These are phyloP conservation scores for Channa maculata DNA, from an alignment of 2,113 vertebrate genomes.

Conservation along the genomic window DNA sequence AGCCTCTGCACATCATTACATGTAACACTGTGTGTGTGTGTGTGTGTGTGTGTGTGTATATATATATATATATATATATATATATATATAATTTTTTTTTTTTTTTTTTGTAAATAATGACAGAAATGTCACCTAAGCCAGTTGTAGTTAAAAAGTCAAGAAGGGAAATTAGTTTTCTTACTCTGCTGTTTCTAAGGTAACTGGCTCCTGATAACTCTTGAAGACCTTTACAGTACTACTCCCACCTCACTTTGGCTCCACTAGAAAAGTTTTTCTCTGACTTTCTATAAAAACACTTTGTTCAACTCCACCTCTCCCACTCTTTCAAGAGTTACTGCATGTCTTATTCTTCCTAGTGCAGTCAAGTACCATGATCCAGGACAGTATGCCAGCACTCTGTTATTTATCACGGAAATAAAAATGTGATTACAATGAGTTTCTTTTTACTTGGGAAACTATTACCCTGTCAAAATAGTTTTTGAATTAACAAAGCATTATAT, in stretches of 20 bases:
- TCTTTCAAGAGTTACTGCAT: background rate
- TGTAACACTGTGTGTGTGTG: too few relatives aligned
- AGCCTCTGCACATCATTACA: too few relatives aligned
- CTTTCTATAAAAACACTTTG: background rate
- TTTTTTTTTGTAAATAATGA: conserved; percentile 25
- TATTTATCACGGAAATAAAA: too few relatives aligned
- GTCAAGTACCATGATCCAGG: background rate
- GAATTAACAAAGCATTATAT: too few relatives aligned
- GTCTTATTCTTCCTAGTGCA: background rate
- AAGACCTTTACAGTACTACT: conserved; percentile 40
- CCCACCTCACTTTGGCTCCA: conserved; percentile 16
- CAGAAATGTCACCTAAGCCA: conserved; percentile 47
- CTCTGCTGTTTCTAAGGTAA: conserved; percentile 67
- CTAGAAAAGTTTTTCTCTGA: background rate
- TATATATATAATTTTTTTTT: background rate
- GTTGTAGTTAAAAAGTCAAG: conserved; percentile 21
- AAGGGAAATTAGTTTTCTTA: conserved; percentile 34
- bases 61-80: too few relatives aligned
- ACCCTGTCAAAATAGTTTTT: too few relatives aligned
- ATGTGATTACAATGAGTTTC: too few relatives aligned
- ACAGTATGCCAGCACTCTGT: too few relatives aligned
- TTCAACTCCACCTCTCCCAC: conserved; percentile 6
- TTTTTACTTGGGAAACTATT: too few relatives aligned
- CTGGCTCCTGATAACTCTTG: conserved; percentile 31
- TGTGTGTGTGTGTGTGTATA: too few relatives aligned